Evolutionary conservation across 2,888 invertebrate genomes (phyloP).

Genomic region (Cephus runcator): DNA sequence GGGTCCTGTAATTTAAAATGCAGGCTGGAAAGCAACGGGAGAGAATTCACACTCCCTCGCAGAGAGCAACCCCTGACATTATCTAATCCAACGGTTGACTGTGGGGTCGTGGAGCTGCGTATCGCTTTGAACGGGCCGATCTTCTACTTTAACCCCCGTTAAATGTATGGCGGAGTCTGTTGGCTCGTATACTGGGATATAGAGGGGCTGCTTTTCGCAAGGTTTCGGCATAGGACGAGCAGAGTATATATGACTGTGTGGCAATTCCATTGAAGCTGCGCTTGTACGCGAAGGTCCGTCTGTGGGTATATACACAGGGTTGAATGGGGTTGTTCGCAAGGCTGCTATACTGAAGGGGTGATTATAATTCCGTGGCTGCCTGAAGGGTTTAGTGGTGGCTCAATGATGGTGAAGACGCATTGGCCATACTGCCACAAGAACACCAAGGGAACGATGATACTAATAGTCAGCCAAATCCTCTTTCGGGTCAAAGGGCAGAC

Average conservation of each 20-base stretch:
- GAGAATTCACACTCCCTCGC: slow-evolving; percentile 30
- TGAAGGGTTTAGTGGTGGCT: background rate
- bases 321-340: background rate
- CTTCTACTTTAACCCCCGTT: slow-evolving; percentile 32
- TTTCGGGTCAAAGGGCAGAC: slow-evolving; percentile 7
- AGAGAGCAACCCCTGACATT: slow-evolving; percentile 30
- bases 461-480: slow-evolving; percentile 39
- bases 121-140: slow-evolving; percentile 42
- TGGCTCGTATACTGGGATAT: slow-evolving; percentile 11
- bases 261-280: background rate
- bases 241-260: background rate
- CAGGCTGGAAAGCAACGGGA: slow-evolving; percentile 30
- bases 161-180: slow-evolving; percentile 30
- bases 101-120: slow-evolving; percentile 31
- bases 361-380: slow-evolving; percentile 34
- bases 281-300: background rate
- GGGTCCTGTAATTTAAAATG: slow-evolving; percentile 45
- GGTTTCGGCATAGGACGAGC: slow-evolving; percentile 1
- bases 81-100: slow-evolving; percentile 40
- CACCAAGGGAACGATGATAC: slow-evolving; percentile 38
- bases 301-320: background rate
- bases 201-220: slow-evolving; percentile 10
- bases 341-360: slow-evolving; percentile 24
- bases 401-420: background rate
- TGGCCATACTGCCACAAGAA: background rate